A percentile compares a stretch with the other conserved stretches of the same genome.
phyloP scores from a whole-genome alignment of 2,888 invertebrate species.

The Coelinius sp. region DNA sequence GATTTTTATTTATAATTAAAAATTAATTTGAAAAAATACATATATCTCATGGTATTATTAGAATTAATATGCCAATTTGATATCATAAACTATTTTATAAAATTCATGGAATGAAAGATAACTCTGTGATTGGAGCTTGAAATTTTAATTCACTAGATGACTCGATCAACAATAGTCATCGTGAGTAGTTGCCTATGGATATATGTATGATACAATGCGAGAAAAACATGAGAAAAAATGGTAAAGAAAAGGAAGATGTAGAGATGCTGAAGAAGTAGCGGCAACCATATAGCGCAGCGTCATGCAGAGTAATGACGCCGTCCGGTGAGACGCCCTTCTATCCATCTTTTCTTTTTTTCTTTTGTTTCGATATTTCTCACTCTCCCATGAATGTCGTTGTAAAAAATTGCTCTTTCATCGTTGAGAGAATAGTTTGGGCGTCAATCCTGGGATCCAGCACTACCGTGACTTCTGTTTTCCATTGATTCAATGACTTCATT shows the following conservation, averaged over 20 bases:
- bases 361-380: slow-evolving; percentile 34
- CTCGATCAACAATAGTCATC: slow-evolving; percentile 28
- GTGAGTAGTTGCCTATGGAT: slow-evolving; percentile 40
- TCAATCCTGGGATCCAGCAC: slow-evolving; percentile 35
- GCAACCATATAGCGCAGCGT: slow-evolving; percentile 64
- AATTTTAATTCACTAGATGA: slow-evolving; percentile 22
- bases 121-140: slow-evolving; percentile 6
- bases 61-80: slow-evolving; percentile 25
- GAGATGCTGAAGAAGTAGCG: slow-evolving; percentile 51
- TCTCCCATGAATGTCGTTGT: slow-evolving; percentile 12
- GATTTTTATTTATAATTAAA: not conserved
- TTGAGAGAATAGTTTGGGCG: slow-evolving; percentile 29
- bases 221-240: slow-evolving; percentile 51
- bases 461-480: slow-evolving; percentile 42
- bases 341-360: slow-evolving; percentile 35
- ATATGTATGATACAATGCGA: slow-evolving; percentile 55
- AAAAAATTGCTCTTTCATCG: slow-evolving; percentile 32
- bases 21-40: not conserved
- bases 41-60: slow-evolving; percentile 9
- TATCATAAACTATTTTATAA: slow-evolving; percentile 4
- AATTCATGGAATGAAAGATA: slow-evolving; percentile 28
- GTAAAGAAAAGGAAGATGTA: slow-evolving; percentile 44
- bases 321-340: slow-evolving; percentile 58
- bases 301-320: slow-evolving; percentile 67
- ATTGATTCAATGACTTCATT: slow-evolving; percentile 37